Evolutionary conservation across 1,140 invertebrate species (phyloP).

Genomic region (Paraescarpia echinospica): DNA sequence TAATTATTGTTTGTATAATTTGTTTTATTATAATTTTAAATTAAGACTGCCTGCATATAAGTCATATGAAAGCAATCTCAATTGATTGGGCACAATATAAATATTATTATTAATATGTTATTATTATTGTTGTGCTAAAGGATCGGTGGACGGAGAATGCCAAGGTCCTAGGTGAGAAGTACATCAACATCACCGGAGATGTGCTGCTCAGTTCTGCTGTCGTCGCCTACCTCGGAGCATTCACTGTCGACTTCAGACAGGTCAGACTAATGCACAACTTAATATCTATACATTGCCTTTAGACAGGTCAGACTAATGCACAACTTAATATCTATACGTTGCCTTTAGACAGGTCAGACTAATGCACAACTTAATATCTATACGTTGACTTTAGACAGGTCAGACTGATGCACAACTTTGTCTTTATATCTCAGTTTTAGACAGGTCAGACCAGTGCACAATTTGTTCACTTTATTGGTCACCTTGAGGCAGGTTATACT

Average conservation of each 20-base stretch:
- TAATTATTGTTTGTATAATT: too few relatives aligned
- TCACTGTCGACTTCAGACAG: conserved; percentile 58
- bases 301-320: not conserved
- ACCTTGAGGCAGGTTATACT: too few relatives aligned
- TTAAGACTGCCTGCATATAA: too few relatives aligned
- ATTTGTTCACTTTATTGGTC: too few relatives aligned
- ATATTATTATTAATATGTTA: conserved; percentile 68
- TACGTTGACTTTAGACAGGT: not conserved
- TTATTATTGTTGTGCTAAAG: conserved; percentile 73
- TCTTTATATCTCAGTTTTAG: too few relatives aligned
- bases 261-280: conserved; percentile 34
- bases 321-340: not conserved
- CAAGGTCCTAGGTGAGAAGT: conserved; percentile 46
- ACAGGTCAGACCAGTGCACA: too few relatives aligned
- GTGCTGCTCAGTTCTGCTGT: conserved; percentile 56
- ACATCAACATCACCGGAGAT: conserved; percentile 58
- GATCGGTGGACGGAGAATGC: conserved; percentile 58
- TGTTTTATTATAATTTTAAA: too few relatives aligned
- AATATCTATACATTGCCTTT: not conserved
- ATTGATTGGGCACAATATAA: too few relatives aligned
- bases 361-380: not conserved
- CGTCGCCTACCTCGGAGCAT: conserved; percentile 58
- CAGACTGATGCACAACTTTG: not conserved
- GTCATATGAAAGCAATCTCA: too few relatives aligned
- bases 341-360: not conserved